Percentiles rank a stretch among this genome's conserved stretches.
Evolutionary conservation across 2,888 invertebrate species (phyloP).

Genomic region (Diaphora mendica): DNA sequence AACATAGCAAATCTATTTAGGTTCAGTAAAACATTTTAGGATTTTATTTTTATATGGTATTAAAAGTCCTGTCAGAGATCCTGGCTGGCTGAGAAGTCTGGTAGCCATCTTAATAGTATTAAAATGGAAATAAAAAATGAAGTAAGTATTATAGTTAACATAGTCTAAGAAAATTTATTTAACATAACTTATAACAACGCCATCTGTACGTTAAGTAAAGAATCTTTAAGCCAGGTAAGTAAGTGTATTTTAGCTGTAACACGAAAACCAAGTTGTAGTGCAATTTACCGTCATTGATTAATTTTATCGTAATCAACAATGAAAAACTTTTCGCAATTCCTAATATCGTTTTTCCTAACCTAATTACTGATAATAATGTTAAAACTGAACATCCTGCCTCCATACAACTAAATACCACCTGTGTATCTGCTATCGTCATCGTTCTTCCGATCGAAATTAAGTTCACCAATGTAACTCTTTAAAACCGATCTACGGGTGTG

Average conservation of each 20-base stretch:
- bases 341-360: too few species aligned
- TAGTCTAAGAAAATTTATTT: not conserved
- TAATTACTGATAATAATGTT: too few species aligned
- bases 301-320: not conserved
- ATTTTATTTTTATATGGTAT: too few species aligned
- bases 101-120: too few species aligned
- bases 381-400: too few species aligned
- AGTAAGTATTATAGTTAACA: not conserved
- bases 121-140: not conserved
- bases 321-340: not conserved
- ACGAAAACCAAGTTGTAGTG: not conserved
- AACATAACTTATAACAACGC: conserved; percentile 15
- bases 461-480: not conserved
- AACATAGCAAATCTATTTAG: too few species aligned
- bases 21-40: too few species aligned
- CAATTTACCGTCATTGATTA: not conserved
- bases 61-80: too few species aligned
- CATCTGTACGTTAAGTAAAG: conserved; percentile 21
- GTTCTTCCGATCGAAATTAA: not conserved
- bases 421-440: not conserved
- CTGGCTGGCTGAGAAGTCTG: too few species aligned
- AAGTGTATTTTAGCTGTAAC: not conserved
- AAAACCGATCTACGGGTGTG: not conserved
- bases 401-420: too few species aligned
- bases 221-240: conserved; percentile 16